These are phyloP conservation scores for Phymanthus crucifer DNA, from an alignment of 92 coral and sea anemone species.

Conservation along the genomic window DNA sequence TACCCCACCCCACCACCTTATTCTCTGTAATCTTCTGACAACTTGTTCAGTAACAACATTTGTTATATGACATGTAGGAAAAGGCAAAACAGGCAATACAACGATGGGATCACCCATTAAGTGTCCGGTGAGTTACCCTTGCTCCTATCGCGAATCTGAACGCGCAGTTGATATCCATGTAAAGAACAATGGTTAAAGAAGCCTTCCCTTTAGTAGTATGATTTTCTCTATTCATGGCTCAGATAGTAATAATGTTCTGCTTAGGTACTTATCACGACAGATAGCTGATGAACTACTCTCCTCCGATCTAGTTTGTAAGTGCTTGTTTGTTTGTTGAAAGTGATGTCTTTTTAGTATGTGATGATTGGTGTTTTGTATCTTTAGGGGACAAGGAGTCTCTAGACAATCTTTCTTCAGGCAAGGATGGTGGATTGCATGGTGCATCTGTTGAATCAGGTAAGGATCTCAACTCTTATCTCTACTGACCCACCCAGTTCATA, in stretches of 20 bases:
- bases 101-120: conserved; percentile 78
- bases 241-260: neutral
- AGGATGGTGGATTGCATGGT: neutral
- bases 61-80: neutral
- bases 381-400: conserved; percentile 30
- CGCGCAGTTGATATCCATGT: too few relatives aligned
- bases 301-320: conserved; percentile 21
- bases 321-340: neutral
- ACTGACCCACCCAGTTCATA: too few relatives aligned
- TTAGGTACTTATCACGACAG: conserved; percentile 56
- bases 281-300: conserved; percentile 48
- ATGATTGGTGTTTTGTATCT: neutral
- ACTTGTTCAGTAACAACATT: neutral
- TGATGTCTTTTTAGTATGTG: neutral
- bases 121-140: conserved; percentile 45
- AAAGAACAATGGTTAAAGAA: too few relatives aligned
- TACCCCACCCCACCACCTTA: neutral
- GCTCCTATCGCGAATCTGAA: neutral
- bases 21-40: neutral
- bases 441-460: neutral
- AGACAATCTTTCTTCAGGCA: conserved; percentile 3
- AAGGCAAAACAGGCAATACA: conserved; percentile 65
- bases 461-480: neutral
- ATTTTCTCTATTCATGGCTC: neutral
- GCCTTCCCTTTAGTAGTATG: neutral